Conservation (phyloP, 2,113 vertebrate genomes). For the Castor canadensis region DNA sequence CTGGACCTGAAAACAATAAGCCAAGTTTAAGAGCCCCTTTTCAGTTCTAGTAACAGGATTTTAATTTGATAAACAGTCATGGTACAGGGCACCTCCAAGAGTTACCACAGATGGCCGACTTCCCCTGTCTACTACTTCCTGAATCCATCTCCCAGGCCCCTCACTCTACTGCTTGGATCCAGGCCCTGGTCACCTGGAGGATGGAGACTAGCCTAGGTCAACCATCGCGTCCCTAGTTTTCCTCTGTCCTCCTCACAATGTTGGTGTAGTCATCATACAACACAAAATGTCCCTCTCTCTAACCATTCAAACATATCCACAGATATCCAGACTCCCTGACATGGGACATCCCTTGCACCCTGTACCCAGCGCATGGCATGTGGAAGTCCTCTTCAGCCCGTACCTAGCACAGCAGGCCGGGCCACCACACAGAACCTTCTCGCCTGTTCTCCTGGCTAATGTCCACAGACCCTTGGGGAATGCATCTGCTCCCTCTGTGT, state of each 20-base stretch:
- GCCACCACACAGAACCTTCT: no score
- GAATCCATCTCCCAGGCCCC: neutral
- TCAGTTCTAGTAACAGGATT: neutral
- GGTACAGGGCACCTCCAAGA: neutral
- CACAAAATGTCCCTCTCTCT: neutral
- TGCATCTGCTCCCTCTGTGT: neutral
- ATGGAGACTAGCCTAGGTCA: neutral
- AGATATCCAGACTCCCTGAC: neutral
- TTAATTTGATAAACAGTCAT: neutral
- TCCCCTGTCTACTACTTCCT: neutral
- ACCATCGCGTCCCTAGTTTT: neutral
- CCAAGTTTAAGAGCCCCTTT: neutral
- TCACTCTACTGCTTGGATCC: neutral
- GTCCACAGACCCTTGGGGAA: neutral
- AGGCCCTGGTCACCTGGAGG: neutral
- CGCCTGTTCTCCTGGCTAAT: neutral
- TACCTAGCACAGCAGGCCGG: accelerated
- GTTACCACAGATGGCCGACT: neutral
- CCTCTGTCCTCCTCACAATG: neutral
- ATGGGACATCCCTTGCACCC: accelerated
- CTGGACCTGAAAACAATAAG: neutral
- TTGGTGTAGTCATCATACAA: neutral
- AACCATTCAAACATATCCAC: neutral
- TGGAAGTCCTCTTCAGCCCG: neutral
- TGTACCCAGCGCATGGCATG: accelerated